Evolutionary conservation across 2,888 invertebrate genomes (phyloP).

Genomic region (Tenthredo livida): DNA sequence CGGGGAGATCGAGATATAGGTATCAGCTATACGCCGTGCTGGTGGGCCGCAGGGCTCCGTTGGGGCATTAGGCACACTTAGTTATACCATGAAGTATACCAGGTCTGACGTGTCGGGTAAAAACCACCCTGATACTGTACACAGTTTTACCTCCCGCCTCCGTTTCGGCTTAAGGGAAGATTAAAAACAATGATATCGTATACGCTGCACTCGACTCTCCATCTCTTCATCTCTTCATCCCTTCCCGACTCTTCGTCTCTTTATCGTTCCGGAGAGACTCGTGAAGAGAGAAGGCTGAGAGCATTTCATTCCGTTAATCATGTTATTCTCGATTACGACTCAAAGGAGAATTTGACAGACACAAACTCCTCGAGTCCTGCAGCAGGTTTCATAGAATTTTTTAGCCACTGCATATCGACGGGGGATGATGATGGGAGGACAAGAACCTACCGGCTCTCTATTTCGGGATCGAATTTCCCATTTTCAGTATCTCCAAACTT

Average conservation of each 20-base stretch:
- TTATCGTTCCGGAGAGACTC: background rate
- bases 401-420: background rate
- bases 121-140: background rate
- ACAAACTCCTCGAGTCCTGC: background rate
- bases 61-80: slow-evolving; percentile 25
- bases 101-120: background rate
- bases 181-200: slow-evolving; percentile 3
- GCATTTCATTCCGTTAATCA: background rate
- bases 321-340: background rate
- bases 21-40: background rate
- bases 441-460: background rate
- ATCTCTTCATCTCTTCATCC: background rate
- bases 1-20: background rate
- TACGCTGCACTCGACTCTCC: background rate
- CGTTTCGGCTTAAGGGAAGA: background rate
- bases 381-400: background rate
- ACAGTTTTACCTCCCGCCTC: background rate
- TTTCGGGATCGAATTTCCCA: slow-evolving; percentile 49
- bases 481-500: slow-evolving; percentile 53
- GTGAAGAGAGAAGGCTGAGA: background rate
- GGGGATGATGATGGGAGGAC: background rate
- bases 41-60: background rate
- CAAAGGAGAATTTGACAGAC: no score
- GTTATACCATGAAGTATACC: slow-evolving; percentile 10
- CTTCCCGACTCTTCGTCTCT: background rate